Evolutionary conservation across 2,113 vertebrate genomes (phyloP).

Genomic region (Orthonyx spaldingii): DNA sequence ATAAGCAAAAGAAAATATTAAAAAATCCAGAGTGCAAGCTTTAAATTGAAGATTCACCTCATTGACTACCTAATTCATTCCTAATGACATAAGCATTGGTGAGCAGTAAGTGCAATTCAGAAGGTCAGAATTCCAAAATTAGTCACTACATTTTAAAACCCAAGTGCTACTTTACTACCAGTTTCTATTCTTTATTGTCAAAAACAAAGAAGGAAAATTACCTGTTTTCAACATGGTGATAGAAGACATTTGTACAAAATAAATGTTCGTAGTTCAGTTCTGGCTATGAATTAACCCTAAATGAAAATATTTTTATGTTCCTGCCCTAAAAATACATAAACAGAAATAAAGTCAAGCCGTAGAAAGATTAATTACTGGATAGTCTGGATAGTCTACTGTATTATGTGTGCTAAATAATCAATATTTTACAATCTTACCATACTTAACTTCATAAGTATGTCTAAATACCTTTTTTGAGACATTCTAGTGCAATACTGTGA

Average conservation of each 20-base stretch:
- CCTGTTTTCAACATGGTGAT: constrained; percentile 29
- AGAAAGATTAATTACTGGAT: constrained; percentile 63
- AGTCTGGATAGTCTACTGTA: constrained; percentile 47
- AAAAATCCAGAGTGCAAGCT: constrained; percentile 62
- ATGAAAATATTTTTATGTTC: neutral
- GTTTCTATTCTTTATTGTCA: constrained; percentile 29
- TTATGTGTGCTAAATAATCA: constrained; percentile 69
- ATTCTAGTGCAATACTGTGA: constrained; percentile 60
- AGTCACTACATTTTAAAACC: constrained; percentile 67
- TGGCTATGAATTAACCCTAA: constrained; percentile 7
- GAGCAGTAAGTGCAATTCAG: constrained; percentile 72
- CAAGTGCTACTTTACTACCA: constrained; percentile 16
- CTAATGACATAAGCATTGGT: constrained; percentile 76
- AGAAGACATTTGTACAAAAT: constrained; percentile 17
- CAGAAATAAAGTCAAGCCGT: constrained; percentile 50
- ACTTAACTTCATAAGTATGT: constrained; percentile 66
- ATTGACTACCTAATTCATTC: constrained; percentile 73
- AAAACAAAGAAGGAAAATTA: constrained; percentile 38
- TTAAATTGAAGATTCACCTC: constrained; percentile 70
- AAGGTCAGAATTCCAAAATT: constrained; percentile 71
- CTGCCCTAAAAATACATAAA: neutral
- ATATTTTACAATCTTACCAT: constrained; percentile 66
- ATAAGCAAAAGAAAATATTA: constrained; percentile 64
- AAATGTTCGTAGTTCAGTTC: constrained; percentile 20
- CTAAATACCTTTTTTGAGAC: constrained; percentile 63